Percentiles rank a stretch among this genome's conserved stretches.
Evolutionary conservation across 2,797 vertebrate genomes (phyloP).

Genomic region (Helostoma temminkii): DNA sequence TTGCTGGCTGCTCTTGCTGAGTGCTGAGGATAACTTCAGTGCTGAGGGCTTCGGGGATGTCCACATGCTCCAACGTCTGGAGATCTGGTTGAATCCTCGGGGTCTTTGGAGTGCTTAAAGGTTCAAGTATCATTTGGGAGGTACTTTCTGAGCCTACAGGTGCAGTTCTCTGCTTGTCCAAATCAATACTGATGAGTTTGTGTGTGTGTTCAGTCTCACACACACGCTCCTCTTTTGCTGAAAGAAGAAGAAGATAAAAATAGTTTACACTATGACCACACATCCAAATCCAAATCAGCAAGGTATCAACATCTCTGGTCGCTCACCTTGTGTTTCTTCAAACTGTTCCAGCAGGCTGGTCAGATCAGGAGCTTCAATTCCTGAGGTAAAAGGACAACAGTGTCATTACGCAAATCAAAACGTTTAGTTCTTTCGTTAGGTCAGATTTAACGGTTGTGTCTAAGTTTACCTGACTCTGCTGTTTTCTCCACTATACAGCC

Average conservation of each 20-base stretch:
- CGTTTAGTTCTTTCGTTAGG: not conserved
- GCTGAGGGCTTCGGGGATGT: constrained; percentile 61
- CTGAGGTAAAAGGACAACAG: constrained; percentile 68
- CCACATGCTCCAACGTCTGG: constrained; percentile 3
- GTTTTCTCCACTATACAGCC: constrained; percentile 1
- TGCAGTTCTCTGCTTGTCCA: constrained; percentile 1
- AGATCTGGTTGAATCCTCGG: not conserved
- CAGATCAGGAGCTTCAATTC: constrained; percentile 93
- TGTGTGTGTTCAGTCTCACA: constrained; percentile 19
- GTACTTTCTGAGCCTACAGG: not conserved
- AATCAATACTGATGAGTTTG: not conserved
- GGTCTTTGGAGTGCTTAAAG: constrained; percentile 24
- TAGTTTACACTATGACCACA: not conserved
- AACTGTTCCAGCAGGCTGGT: constrained; percentile 96
- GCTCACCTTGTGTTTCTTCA: constrained; percentile 94
- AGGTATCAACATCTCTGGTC: not conserved
- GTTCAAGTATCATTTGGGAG: constrained; percentile 4
- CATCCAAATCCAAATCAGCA: not conserved
- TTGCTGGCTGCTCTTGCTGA: constrained; percentile 71
- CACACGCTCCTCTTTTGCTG: constrained; percentile 84
- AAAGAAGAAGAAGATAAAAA: constrained; percentile 60
- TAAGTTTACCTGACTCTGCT: constrained; percentile 57
- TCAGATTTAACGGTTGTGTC: not conserved
- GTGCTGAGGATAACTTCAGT: constrained; percentile 84
- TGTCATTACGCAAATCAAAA: not conserved